phyloP scores from a whole-genome alignment of 2,797 vertebrate genomes.

The Micropoecilia bifurca region DNA sequence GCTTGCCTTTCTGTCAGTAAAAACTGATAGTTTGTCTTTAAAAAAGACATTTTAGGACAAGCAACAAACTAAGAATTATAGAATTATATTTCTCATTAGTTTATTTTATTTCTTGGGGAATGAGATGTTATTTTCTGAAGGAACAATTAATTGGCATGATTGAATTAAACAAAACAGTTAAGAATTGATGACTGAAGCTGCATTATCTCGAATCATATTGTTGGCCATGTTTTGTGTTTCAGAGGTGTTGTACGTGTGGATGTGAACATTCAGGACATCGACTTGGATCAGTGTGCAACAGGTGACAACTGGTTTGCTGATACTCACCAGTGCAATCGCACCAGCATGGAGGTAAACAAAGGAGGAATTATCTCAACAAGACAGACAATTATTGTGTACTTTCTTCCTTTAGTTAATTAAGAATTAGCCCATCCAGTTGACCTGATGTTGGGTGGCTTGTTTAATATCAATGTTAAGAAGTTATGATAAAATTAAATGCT shows the following conservation, averaged over 20 bases:
- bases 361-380: background rate
- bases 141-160: slow-evolving; percentile 11
- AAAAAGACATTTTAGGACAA: background rate
- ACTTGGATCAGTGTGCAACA: slow-evolving; percentile 88
- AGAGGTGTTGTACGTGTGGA: slow-evolving; percentile 93
- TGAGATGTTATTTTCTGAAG: background rate
- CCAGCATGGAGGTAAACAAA: slow-evolving; percentile 90
- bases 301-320: slow-evolving; percentile 89
- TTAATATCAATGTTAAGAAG: background rate
- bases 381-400: background rate
- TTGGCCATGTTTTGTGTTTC: slow-evolving; percentile 25
- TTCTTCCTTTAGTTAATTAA: background rate
- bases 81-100: slow-evolving; percentile 3
- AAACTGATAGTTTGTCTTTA: background rate
- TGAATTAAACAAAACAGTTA: slow-evolving; percentile 10
- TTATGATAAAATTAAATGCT: background rate
- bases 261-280: slow-evolving; percentile 86
- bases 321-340: slow-evolving; percentile 92
- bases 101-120: background rate
- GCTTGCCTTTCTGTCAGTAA: background rate
- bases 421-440: background rate
- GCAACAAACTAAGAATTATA: background rate
- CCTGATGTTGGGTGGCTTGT: background rate
- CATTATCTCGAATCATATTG: slow-evolving; percentile 1
- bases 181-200: slow-evolving; percentile 1